These are phyloP conservation scores for Drosophila pseudotalamancana DNA, from an alignment of 2,888 invertebrate species.

Conservation along the genomic window DNA sequence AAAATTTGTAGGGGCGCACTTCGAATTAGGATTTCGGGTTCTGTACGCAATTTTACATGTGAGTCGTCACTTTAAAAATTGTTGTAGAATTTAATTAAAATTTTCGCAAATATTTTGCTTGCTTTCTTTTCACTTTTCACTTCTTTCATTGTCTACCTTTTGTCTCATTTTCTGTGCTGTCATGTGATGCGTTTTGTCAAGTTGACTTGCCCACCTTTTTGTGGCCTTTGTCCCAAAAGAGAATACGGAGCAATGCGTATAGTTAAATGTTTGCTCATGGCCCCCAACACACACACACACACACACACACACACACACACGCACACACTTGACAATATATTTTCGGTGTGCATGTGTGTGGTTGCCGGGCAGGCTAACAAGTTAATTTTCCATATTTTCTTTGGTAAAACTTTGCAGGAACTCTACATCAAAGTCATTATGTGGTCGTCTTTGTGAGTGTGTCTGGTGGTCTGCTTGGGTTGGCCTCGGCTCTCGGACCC, in stretches of 20 bases:
- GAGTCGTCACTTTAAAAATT: slow-evolving; percentile 33
- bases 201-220: slow-evolving; percentile 76
- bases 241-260: slow-evolving; percentile 63
- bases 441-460: slow-evolving; percentile 46
- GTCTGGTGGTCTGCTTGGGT: slow-evolving; percentile 32
- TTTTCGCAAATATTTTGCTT: slow-evolving; percentile 56
- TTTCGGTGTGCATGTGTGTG: slow-evolving; percentile 47
- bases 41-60: slow-evolving; percentile 60
- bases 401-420: slow-evolving; percentile 66
- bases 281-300: slow-evolving; percentile 20
- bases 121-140: slow-evolving; percentile 21
- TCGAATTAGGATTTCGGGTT: neutral
- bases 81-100: slow-evolving; percentile 60
- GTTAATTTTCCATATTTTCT: slow-evolving; percentile 80
- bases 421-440: slow-evolving; percentile 59
- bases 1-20: slow-evolving; percentile 19
- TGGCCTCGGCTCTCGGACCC: slow-evolving; percentile 9
- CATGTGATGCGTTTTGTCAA: slow-evolving; percentile 56
- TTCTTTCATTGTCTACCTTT: slow-evolving; percentile 12
- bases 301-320: slow-evolving; percentile 15
- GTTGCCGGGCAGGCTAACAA: slow-evolving; percentile 66
- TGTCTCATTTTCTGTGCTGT: slow-evolving; percentile 13
- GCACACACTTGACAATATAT: slow-evolving; percentile 26
- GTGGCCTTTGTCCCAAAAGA: slow-evolving; percentile 70
- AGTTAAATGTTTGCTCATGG: slow-evolving; percentile 56